Evolutionary conservation across 2,888 invertebrate species (phyloP).

Genomic region (Emmelina monodactyla): DNA sequence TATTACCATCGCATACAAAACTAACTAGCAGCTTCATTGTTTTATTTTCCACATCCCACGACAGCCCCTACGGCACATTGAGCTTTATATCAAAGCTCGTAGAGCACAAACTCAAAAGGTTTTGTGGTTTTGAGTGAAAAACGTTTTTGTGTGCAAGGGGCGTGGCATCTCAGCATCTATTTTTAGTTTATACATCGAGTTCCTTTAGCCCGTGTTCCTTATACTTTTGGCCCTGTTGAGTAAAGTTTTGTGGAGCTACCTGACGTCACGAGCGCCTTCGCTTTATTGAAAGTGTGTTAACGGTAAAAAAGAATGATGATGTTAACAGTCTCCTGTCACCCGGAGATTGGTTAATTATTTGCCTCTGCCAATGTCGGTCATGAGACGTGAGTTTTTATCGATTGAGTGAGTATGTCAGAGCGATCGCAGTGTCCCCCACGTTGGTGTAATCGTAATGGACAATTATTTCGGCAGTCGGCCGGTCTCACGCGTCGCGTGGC

Average conservation of each 20-base stretch:
- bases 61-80: background rate
- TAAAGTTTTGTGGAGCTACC: too few species aligned
- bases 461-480: constrained; percentile 59
- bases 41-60: background rate
- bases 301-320: too few species aligned
- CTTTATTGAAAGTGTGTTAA: too few species aligned
- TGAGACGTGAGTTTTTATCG: too few species aligned
- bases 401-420: constrained; percentile 3
- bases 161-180: constrained; percentile 45
- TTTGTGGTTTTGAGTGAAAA: constrained; percentile 21
- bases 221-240: too few species aligned
- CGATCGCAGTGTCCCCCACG: constrained; percentile 12
- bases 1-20: constrained; percentile 17
- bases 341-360: too few species aligned
- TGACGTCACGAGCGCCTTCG: too few species aligned
- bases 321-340: too few species aligned
- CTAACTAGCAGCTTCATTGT: background rate
- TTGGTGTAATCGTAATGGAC: constrained; percentile 45
- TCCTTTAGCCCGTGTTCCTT: constrained; percentile 25
- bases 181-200: constrained; percentile 58
- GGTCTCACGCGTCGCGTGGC: constrained; percentile 61
- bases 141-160: constrained; percentile 11
- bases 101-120: background rate
- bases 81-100: background rate
- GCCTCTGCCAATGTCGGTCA: too few species aligned